phyloP scores from a whole-genome alignment of 2,113 vertebrate genomes.

The Gavia stellata region DNA sequence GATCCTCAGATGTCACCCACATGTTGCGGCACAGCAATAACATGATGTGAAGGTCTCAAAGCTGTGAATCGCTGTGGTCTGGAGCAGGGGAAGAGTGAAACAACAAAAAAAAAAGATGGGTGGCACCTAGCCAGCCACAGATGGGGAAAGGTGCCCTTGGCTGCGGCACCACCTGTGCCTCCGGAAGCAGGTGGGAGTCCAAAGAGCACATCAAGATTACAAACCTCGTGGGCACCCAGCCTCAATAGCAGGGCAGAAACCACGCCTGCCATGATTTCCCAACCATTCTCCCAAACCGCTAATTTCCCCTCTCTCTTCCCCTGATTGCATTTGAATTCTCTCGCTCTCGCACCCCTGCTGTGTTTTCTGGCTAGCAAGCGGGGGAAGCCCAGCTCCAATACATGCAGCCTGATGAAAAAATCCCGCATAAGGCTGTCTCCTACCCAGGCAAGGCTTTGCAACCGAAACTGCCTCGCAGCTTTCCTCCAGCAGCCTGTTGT shows the following conservation, averaged over 20 bases:
- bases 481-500: neutral
- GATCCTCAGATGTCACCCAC: neutral
- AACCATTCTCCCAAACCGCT: neutral
- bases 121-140: neutral
- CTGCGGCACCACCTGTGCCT: neutral
- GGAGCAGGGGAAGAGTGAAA: neutral
- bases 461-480: neutral
- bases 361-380: neutral
- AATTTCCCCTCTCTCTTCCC: neutral
- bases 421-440: neutral
- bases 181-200: neutral
- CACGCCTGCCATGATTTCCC: neutral
- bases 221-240: neutral
- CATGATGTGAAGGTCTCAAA: neutral
- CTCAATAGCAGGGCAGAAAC: neutral
- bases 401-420: neutral
- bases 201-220: neutral
- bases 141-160: neutral
- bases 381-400: neutral
- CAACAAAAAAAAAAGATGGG: neutral
- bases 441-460: neutral
- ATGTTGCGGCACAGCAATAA: neutral
- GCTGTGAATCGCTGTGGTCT: neutral
- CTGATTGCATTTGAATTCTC: neutral
- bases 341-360: neutral